These are phyloP conservation scores for Ips typographus DNA, from an alignment of 1,140 invertebrate genomes.

Conservation along the genomic window DNA sequence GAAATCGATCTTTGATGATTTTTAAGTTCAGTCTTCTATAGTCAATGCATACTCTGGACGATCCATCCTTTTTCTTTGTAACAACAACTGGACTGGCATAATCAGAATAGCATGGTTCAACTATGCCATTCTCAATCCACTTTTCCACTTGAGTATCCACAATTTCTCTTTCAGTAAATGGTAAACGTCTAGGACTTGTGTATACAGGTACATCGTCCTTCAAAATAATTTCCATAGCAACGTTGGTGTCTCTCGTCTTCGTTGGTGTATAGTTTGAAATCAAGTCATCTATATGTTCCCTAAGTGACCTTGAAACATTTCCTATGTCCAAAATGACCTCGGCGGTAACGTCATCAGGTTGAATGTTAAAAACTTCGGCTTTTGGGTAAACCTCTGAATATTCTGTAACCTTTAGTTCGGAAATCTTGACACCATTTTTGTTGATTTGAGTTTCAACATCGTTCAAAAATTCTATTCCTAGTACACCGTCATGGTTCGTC, in stretches of 20 bases:
- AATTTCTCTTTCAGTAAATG: background rate
- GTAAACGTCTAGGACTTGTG: background rate
- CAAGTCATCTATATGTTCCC: background rate
- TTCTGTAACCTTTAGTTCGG: background rate
- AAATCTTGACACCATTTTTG: background rate
- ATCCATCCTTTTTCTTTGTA: slow-evolving; percentile 38
- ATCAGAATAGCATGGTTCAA: background rate
- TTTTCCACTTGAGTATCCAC: background rate
- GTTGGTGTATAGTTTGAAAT: background rate
- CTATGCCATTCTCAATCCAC: background rate
- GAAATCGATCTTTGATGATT: slow-evolving; percentile 40
- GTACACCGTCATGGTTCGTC: no score
- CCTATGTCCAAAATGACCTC: background rate
- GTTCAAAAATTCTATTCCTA: slow-evolving; percentile 1
- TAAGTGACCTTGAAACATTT: background rate
- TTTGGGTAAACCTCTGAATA: background rate
- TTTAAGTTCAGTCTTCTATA: slow-evolving; percentile 41
- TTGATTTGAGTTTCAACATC: background rate
- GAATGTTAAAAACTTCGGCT: background rate
- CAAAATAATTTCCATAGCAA: background rate
- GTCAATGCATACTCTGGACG: slow-evolving; percentile 38
- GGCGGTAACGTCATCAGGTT: background rate
- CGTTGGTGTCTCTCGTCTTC: background rate
- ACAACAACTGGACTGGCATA: background rate
- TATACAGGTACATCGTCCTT: background rate